Base-by-base conservation (phyloP, 2,888 invertebrate genomes). In the Chrysolina oricalcia region DNA sequence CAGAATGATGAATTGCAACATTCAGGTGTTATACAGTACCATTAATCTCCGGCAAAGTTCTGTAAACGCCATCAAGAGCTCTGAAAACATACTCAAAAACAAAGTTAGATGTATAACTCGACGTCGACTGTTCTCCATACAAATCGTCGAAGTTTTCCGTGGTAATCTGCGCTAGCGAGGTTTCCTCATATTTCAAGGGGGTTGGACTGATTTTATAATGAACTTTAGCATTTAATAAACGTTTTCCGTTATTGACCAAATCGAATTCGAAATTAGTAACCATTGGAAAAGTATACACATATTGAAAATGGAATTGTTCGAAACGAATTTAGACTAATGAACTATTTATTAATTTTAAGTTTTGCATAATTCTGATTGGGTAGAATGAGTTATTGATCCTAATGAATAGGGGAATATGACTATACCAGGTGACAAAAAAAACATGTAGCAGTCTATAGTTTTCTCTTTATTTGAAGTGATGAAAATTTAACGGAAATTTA, bases 11-110 rank as follows among this genome's bases (percentile, higher is more conserved):
- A 59, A 59, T 59, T 17, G 59, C 23, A 59, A 59, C 59, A 59
- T 59, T 59, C 59, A 59, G 59, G 59, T 59, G 59, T 59, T 27
- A 59, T 59, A 59, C n/a, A 35, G 9, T 27, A 27, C n/a, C 59
- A 59, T 59, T 59, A 59, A 59, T 59, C 59, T 59, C n/a, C 59
- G 27, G 35, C 59, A 59, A 59, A 59, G 59, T 59, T 59, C 59
- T 35, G 59, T 23, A 59, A 59, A 59, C n/a, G 59, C 59, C 59
- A 59, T 35, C 59, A 70, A 46, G n/a, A 23, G 27, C 56, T 43
- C 35, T 50, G 66, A 72, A 56, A 72, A 67, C 66, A 73, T 17
- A 63, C 40, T 50, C 50, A 50, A 73, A 73, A 73, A 73, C 68
- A 68, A 73, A 68, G 56, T 73, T n/a, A 46, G 46, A 63, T 73